Base-by-base conservation (phyloP, 2,888 invertebrate species). In the Epinotia nisella region DNA sequence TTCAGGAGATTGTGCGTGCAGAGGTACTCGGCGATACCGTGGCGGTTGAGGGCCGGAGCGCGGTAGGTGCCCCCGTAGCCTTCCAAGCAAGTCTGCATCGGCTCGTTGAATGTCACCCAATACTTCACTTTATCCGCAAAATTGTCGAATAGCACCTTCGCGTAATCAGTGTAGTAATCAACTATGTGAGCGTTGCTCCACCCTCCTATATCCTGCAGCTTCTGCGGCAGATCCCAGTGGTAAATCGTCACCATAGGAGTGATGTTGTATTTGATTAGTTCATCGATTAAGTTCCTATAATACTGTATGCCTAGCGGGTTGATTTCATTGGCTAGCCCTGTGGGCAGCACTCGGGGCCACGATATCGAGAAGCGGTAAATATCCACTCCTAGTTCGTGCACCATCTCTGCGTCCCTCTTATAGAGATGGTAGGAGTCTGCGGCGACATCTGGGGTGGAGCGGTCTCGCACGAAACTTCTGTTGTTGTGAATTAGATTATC, bases 61-160 rank as follows among this genome's bases (percentile, higher is more conserved):
- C 95, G 89, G 79, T 94, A 95, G 49, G 94, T 94, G 29, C 94
- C 94, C 2, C 95, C 95, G 78, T 95, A 95, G 2, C 94, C 94
- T 76, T 90, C 89, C 74, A 92, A 84, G 79, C 94, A 94, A 58
- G 94, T 92, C 78, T 94, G 91, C 90, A 93, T 94, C 2, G 97
- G 97, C 82, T 97, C 97, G 83, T 97, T 97, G 77, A 97, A 95
- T 0, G 97, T 97, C 13, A 96, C 95, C 97, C 97, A 97, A 74
- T 94, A 92, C 84, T 95, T 95, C 7, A 96, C 95, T 82, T 95
- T 94, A 78, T 94, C 94, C 0, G 95, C 96, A 77, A 94, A 96
- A 81, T 95, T 89, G 67, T 94, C 92, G 76, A 95, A 95, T 71
- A 96, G 82, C 41, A 96, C 79, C 75, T 93, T 94, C 0, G 96